These are phyloP conservation scores for Teleogryllus oceanicus DNA, from an alignment of 2,888 invertebrate genomes.

Conservation along the genomic window DNA sequence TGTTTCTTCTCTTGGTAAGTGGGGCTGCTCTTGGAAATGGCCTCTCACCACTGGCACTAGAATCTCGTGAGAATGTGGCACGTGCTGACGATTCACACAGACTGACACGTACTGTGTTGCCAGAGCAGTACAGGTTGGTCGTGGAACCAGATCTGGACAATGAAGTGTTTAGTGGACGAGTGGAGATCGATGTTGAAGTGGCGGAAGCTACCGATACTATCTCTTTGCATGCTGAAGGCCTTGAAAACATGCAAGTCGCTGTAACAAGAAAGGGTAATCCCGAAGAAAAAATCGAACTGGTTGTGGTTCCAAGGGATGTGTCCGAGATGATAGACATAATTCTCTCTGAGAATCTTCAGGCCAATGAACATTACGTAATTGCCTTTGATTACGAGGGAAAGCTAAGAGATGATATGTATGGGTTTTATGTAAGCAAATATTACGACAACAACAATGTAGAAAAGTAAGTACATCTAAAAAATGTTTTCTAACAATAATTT, in stretches of 20 bases:
- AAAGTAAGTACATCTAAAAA: conserved; percentile 48
- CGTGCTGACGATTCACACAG: neutral
- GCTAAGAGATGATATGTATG: conserved; percentile 55
- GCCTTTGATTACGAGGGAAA: conserved; percentile 51
- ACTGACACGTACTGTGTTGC: neutral
- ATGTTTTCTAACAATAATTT: conserved; percentile 33
- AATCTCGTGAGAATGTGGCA: no score
- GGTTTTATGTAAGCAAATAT: conserved; percentile 63
- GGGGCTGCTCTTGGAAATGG: no score
- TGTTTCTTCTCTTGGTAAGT: no score
- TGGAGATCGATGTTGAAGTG: neutral
- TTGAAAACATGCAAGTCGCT: no score
- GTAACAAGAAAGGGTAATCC: no score
- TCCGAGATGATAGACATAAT: neutral
- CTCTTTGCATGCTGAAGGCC: neutral
- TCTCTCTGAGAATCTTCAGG: neutral
- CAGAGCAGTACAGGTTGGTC: neutral
- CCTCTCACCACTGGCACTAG: no score
- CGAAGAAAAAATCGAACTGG: no score
- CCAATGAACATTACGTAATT: neutral
- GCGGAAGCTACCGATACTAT: neutral
- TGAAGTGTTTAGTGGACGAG: neutral
- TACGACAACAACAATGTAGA: conserved; percentile 48
- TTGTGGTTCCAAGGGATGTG: conserved; percentile 43
- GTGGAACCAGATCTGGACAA: neutral